Base-by-base conservation (phyloP, 2,113 vertebrate species). In the Leucopsar rothschildi region DNA sequence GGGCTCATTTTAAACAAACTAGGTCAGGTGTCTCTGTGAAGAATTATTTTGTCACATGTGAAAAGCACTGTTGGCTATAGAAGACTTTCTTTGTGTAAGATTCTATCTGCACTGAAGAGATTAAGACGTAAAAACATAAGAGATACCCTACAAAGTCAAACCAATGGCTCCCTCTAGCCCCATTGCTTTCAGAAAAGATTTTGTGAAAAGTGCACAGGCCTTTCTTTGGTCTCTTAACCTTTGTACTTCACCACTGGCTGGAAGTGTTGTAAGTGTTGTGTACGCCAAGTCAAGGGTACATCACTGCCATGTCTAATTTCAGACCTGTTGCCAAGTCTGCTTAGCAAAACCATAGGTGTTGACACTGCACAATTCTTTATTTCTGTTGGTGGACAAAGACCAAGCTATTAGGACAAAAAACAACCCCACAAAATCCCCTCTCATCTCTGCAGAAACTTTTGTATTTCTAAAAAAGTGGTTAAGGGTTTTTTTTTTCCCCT, bases 11-110 rank as follows among this genome's bases (percentile, higher is more conserved):
- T 71, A 66, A 59, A 94, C 39, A 71, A 95, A 91, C 60, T 93
- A 37, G 78, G 82, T 93, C 84, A 85, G 37, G 40, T 87, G 56
- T 53, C 57, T 85, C 44, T 85, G 56, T 71, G 87, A 91, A 79
- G 73, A 76, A 82, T 79, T 84, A 59, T 92, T 91, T 75, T 93
- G 50, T 73, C 42, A 65, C 27, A 50, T 23, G 39, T 94, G 42
- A 94, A 94, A 91, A 92, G 44, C 83, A 47, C 81, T 66, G 39
- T 11, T 79, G 83, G 96, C 49, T 82, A 75, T 68, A 89, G 87
- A 92, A 87, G 69, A 56, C 47, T 87, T 88, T 47, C 55, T 92
- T 93, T 80, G 37, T 83, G 72, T 69, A 29, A 66, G 63, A 61
- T 60, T 42, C 12, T 70, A 28, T 19, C 27, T 65, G 5, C 44